Evolutionary conservation across 2,888 invertebrate species (phyloP), one percentile per base, ranked within the genome.

Genomic region (Odontomyia ornata): DNA sequence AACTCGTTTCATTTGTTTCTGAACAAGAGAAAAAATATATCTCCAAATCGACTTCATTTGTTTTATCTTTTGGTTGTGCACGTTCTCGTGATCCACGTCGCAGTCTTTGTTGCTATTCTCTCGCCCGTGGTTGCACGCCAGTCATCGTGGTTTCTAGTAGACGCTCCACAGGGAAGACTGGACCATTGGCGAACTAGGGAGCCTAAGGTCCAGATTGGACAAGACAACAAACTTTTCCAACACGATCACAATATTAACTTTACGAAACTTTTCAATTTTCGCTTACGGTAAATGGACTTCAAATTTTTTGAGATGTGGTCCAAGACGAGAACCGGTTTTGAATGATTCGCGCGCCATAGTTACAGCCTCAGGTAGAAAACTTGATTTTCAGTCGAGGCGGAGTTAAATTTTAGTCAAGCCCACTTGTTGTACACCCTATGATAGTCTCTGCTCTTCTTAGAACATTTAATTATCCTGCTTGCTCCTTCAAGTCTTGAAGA

Each of bases 271-370:
- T 69, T 69, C 69, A 73, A 72, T 52, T 27, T 28, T 72, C 56
- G 60, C 23, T 30, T 23, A 57, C 60, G 60, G 60, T 60, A 73
- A 73, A 73, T 60, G 57, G 27, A 7, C 30, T 21, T 28, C n/a
- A 28, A 30, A 75, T 46, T 15, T 75, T 56, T 27, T 76, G 76
- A 79, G 80, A 79, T 79, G 79, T 80, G 80, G 79, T 79, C 80
- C 79, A 79, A 79, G 80, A 80, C 79, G 80, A 77, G 79, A 81
- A 81, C 80, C 80, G 80, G 81, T 81, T 81, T 81, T 80, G 80
- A 81, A 79, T 80, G 80, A 81, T 80, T 67, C 64, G 52, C 76
- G 65, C 46, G 60, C 65, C 76, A 76, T 67, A 67, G 56, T 67
- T 67, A 23, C 46, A 65, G 36, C 25, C 28, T 36, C 65, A 65